Evolutionary conservation across 2,113 vertebrate species (phyloP).

Genomic region (Paralichthys olivaceus): DNA sequence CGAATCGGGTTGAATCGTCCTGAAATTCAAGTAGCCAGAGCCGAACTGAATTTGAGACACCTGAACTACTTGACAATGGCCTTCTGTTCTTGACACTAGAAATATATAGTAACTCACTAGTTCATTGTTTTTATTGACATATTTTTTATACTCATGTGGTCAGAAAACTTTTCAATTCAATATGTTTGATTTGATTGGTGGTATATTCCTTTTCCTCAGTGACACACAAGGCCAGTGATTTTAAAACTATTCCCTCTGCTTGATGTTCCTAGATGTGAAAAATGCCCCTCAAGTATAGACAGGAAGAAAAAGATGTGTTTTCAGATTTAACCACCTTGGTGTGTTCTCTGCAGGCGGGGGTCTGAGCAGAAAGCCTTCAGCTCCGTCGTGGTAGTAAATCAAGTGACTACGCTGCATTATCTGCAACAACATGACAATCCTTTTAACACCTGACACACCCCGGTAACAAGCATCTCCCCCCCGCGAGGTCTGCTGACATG

Average conservation of each 20-base stretch:
- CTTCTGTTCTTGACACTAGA: neutral
- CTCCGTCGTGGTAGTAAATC: constrained; percentile 47
- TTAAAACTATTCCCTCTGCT: neutral
- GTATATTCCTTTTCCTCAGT: neutral
- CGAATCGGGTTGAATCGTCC: no score
- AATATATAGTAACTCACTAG: neutral
- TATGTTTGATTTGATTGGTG: neutral
- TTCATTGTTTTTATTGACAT: no score
- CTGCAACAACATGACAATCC: constrained; percentile 68
- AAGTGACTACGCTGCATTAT: constrained; percentile 59
- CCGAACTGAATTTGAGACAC: no score
- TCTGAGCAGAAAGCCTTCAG: constrained; percentile 20
- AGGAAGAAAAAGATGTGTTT: neutral
- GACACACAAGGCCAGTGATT: neutral
- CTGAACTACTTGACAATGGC: no score
- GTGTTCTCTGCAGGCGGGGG: constrained; percentile 11
- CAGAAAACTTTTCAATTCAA: no score
- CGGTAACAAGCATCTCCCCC: constrained; percentile 45
- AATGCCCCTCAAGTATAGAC: neutral
- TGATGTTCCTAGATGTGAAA: neutral
- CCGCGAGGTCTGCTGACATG: constrained; percentile 39
- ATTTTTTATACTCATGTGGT: no score
- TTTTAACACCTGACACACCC: constrained; percentile 71
- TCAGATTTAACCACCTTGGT: neutral
- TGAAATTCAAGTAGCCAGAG: no score